A percentile compares a stretch with the other conserved stretches of the same genome.
These are phyloP conservation scores for Epinephelus lanceolatus DNA, from an alignment of 2,113 vertebrate species.

Conservation along the genomic window DNA sequence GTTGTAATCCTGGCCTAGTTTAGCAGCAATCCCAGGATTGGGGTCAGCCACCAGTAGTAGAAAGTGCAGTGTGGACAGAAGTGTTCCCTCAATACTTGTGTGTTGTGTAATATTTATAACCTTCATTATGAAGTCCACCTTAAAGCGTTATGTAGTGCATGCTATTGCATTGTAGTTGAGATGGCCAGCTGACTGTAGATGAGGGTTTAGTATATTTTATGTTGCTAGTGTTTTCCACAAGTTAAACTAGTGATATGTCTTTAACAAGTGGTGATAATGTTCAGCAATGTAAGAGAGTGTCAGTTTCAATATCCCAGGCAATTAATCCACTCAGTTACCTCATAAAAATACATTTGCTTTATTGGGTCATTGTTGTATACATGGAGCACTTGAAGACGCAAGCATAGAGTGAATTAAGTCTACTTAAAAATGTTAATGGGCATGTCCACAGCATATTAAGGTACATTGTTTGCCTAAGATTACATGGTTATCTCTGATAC, in stretches of 20 bases:
- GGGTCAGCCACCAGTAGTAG: constrained; percentile 82
- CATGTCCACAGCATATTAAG: constrained; percentile 11
- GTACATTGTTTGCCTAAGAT: constrained; percentile 39
- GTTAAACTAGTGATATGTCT: not conserved
- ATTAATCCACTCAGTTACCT: constrained; percentile 19
- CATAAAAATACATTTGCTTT: constrained; percentile 82
- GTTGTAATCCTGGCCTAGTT: constrained; percentile 81
- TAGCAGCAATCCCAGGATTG: constrained; percentile 86
- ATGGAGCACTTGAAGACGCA: constrained; percentile 44
- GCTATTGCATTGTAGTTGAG: not conserved
- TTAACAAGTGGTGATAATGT: not conserved
- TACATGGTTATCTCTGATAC: not conserved
- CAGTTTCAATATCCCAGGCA: not conserved
- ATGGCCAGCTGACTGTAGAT: not conserved
- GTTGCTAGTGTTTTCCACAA: not conserved
- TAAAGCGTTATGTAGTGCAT: not conserved
- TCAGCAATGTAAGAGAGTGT: not conserved
- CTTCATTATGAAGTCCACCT: constrained; percentile 32
- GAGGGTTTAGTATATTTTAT: not conserved
- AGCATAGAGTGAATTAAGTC: constrained; percentile 36
- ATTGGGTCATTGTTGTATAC: constrained; percentile 62
- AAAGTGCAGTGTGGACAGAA: constrained; percentile 83
- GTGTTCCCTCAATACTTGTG: constrained; percentile 47
- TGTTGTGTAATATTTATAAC: constrained; percentile 65
- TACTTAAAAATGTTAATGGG: constrained; percentile 31